phyloP scores from a whole-genome alignment of 2,113 vertebrate species.

The Gadus chalcogrammus region DNA sequence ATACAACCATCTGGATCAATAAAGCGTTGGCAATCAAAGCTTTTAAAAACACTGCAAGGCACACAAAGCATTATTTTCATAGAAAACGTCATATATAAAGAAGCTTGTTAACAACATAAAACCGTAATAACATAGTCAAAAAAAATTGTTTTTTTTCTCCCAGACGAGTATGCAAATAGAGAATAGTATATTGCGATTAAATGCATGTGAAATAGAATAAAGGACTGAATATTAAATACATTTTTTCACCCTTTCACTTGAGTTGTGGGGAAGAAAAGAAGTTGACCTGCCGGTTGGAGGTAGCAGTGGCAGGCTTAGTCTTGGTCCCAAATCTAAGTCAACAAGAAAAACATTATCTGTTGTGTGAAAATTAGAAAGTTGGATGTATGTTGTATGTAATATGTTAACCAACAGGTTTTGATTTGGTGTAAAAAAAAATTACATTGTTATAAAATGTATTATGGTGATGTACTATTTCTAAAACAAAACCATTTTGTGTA shows the following conservation, averaged over 20 bases:
- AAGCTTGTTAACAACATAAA: slow-evolving; percentile 11
- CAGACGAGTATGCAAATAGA: not conserved
- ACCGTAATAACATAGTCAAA: slow-evolving; percentile 7
- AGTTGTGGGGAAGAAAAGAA: slow-evolving; percentile 88
- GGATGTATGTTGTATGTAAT: too few relatives aligned
- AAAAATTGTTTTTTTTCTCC: not conserved
- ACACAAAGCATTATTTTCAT: not conserved
- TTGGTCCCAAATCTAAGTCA: slow-evolving; percentile 83
- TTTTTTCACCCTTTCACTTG: slow-evolving; percentile 68
- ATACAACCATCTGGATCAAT: slow-evolving; percentile 2
- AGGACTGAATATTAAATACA: too few relatives aligned
- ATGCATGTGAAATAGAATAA: too few relatives aligned
- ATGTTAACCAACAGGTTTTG: too few relatives aligned
- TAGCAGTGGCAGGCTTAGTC: slow-evolving; percentile 73
- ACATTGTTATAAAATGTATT: too few relatives aligned
- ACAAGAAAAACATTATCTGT: not conserved
- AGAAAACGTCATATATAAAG: slow-evolving; percentile 2
- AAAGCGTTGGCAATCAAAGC: slow-evolving; percentile 32
- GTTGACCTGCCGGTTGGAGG: slow-evolving; percentile 72
- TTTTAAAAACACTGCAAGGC: slow-evolving; percentile 18
- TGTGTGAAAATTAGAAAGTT: too few relatives aligned
- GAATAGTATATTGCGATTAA: too few relatives aligned
- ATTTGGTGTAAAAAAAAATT: too few relatives aligned
- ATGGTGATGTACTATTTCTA: too few relatives aligned
- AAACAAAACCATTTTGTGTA: too few relatives aligned